Evolutionary conservation across 2,797 vertebrate species (phyloP).

Genomic region (Sitta carolinensis): DNA sequence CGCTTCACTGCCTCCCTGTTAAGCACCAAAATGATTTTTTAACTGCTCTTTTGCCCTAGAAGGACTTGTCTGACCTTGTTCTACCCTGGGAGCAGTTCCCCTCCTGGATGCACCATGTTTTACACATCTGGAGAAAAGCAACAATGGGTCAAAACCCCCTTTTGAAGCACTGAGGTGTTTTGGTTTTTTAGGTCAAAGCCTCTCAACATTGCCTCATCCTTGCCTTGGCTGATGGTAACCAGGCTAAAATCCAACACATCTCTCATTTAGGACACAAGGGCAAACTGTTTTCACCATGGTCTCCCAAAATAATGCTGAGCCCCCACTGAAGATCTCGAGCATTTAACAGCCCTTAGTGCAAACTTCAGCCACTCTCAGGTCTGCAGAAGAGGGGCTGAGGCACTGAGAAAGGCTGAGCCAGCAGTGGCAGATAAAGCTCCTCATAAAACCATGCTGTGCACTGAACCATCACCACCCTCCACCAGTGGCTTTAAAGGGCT

Average conservation of each 20-base stretch:
- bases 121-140: background rate
- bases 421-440: background rate
- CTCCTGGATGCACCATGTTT: background rate
- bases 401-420: background rate
- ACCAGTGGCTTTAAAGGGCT: background rate
- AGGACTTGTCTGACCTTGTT: conserved; percentile 26
- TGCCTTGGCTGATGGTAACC: background rate
- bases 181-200: background rate
- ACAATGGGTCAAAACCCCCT: background rate
- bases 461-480: background rate
- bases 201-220: background rate
- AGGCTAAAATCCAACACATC: background rate
- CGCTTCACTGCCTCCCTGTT: conserved; percentile 34
- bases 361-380: background rate
- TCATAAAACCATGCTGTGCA: background rate
- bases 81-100: background rate
- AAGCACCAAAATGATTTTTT: conserved; percentile 25
- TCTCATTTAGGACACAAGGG: background rate
- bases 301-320: background rate
- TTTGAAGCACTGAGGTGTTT: background rate
- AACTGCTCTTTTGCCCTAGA: conserved; percentile 28
- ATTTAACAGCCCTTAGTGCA: background rate
- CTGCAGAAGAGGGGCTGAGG: background rate
- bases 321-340: background rate
- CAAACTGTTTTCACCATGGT: background rate